Evolutionary conservation across 2,888 invertebrate genomes (phyloP).

Genomic region (Pyralis farinalis): DNA sequence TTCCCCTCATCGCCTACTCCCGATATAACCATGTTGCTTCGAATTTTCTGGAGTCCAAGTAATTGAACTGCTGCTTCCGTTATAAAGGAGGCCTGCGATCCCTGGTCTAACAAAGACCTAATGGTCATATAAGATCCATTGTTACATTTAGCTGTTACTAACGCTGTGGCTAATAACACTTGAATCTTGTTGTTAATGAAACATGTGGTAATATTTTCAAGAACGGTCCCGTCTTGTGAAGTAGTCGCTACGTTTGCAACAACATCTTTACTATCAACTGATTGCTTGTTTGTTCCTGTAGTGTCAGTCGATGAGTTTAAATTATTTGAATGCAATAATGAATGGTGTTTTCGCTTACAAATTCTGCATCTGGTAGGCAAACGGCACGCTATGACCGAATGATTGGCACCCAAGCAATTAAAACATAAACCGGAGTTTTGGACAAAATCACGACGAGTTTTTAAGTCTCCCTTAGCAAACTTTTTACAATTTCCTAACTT

Average conservation of each 20-base stretch:
- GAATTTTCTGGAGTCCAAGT: not conserved
- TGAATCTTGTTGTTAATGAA: not conserved
- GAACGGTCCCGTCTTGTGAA: too few relatives aligned
- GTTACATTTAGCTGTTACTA: not conserved
- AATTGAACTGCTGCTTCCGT: not conserved
- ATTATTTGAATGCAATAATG: not conserved
- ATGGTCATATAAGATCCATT: not conserved
- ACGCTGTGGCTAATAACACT: not conserved
- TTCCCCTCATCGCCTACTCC: constrained; percentile 1
- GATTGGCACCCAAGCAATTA: constrained; percentile 2
- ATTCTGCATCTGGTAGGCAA: not conserved
- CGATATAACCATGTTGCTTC: not conserved
- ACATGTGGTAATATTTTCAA: too few relatives aligned
- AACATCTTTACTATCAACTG: not conserved
- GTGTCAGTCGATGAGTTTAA: not conserved
- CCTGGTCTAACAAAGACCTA: not conserved
- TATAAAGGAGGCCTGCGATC: not conserved
- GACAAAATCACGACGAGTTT: constrained; percentile 5
- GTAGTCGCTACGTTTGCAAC: not conserved
- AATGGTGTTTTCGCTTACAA: not conserved
- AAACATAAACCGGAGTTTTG: constrained; percentile 5
- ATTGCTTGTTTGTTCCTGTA: not conserved
- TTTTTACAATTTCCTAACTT: constrained; percentile 9
- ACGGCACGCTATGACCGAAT: not conserved
- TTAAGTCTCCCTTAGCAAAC: not conserved